Base-by-base conservation (phyloP, 2,888 invertebrate species). In the Lochmaea crataegi region DNA sequence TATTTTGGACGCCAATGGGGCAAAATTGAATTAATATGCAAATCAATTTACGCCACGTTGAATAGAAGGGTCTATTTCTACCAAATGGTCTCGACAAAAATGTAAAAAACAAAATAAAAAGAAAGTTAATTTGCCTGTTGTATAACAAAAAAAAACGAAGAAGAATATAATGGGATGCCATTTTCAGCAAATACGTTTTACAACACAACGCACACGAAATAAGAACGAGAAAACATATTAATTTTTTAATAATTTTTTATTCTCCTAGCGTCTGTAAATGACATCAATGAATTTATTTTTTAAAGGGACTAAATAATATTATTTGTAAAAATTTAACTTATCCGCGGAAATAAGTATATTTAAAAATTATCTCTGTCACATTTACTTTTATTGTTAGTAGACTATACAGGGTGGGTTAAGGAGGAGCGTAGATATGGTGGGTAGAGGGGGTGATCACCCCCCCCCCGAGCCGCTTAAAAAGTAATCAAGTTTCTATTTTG, bases 131-230 rank as follows among this genome's bases (percentile, higher is more conserved):
- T 73, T 70, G 63, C 26, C 48, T 57, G 74, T 67, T 67, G 66
- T 67, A 74, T 65, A 51, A 38, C 16, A 57, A 42, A 66, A 71
- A 74, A 68, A 66, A 70, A 45, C 18, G 53, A 41, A 53, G 18
- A 53, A 65, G 42, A 69, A 68, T 71, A 65, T 74, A 76, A 76
- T 76, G 72, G 72, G 70, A 74, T 76, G 76, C 76, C 76, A 76
- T 74, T 76, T 65, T 72, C 76, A 76, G 76, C n/a, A 61, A 64
- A 61, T 60, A 60, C 68, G 73, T 56, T 65, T 73, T 69, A 68
- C 57, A 65, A 53, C 41, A 73, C 65, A 69, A 69, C 42, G 70
- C 48, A 71, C 57, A n/a, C 22, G 67, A 45, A 67, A 45, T 67
- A 67, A 58, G 67, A 53, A 56, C 58, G 22, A 45, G 67, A 67